These are phyloP conservation scores for Rousettus leschenaultii DNA, from an alignment of 2,113 vertebrate species.

Conservation along the genomic window DNA sequence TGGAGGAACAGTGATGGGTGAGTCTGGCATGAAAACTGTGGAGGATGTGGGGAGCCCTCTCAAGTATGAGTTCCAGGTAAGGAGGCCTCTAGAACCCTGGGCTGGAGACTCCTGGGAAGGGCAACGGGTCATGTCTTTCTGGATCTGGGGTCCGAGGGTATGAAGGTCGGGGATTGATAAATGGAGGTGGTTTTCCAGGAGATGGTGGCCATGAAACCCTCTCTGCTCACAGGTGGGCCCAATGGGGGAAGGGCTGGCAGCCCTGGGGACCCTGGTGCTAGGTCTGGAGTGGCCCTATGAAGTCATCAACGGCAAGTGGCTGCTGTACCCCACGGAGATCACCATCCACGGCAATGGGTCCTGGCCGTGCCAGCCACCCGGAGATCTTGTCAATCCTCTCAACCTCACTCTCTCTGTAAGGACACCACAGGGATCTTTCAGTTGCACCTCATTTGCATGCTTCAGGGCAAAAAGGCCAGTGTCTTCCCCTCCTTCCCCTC, in stretches of 20 bases:
- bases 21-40: conserved; percentile 90
- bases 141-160: background rate
- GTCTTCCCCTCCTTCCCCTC: background rate
- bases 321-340: conserved; percentile 94
- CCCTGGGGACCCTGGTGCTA: conserved; percentile 87
- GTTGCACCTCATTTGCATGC: background rate
- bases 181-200: background rate
- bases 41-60: conserved; percentile 92
- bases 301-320: conserved; percentile 94
- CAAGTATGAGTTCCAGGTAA: conserved; percentile 89
- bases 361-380: conserved; percentile 85
- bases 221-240: conserved; percentile 84
- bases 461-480: background rate
- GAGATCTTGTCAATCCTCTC: conserved; percentile 87
- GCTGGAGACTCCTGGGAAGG: background rate
- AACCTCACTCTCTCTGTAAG: conserved; percentile 89
- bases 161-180: background rate
- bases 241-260: conserved; percentile 82
- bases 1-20: conserved; percentile 91
- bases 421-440: background rate
- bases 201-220: background rate
- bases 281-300: conserved; percentile 94
- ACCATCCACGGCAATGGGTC: conserved; percentile 78
- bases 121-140: background rate
- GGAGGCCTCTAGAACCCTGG: background rate